Base-by-base conservation (phyloP, 1,140 invertebrate species). In the Lepidotrigona ventralis region DNA sequence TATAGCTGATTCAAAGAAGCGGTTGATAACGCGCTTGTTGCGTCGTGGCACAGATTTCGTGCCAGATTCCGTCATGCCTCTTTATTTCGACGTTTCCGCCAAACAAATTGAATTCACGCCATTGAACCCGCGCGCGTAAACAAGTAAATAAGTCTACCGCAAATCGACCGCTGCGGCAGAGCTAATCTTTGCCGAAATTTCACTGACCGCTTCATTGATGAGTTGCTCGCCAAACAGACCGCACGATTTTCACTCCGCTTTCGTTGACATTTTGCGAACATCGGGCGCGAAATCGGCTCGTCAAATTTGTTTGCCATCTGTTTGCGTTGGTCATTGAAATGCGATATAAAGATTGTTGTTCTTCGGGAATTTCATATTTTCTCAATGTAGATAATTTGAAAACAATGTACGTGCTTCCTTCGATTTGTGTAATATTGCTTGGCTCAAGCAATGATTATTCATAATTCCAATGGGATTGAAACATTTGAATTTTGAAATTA, bases 121-220 rank as follows among this genome's bases (percentile, higher is more conserved):
- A 60, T 51, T 63, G 68, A 60, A 60, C 21, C 29, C 2, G 33
- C 68, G 33, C 68, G 54, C 39, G 66, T 71, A 79, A 79, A 79
- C 78, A 79, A 79, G 54, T 72, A 71, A 79, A 79, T 72, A 79
- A 79, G 68, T 79, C 39, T 51, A n/a, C 66, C 68, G 68, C 68
- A 72, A 60, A 72, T 79, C 68, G 53, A 79, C 54, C 68, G 53
- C 33, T 51, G 68, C 14, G 39, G 77, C 17, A 58, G 70, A 26
- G 68, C 53, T 29, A 79, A 79, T 66, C 68, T 60, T 79, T 26
- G 39, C 11, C 54, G 53, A 51, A 58, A 69, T 70, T 70, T 39
- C 64, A 39, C 51, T 66, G 53, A 70, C 58, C 66, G 54, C 46
- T 70, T 19, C 33, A 19, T 77, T 33, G 60, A 66, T 66, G 60